phyloP scores from a whole-genome alignment of 2,888 invertebrate genomes.

The Synanthedon tipuliformis region DNA sequence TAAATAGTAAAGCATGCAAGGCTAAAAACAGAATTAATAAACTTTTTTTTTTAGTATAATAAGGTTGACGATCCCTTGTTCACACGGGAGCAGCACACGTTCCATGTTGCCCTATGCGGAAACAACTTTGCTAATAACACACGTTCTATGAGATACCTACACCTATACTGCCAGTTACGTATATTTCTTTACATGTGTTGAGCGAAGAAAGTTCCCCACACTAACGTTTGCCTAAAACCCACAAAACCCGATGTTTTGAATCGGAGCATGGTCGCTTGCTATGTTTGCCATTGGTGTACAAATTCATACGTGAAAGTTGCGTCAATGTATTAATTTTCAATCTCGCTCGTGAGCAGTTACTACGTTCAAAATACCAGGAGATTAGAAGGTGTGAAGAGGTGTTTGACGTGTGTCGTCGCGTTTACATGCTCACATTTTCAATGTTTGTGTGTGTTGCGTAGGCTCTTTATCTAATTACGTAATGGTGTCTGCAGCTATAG shows the following conservation, averaged over 20 bases:
- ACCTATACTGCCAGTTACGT: conserved; percentile 60
- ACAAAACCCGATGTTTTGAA: conserved; percentile 27
- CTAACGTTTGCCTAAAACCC: conserved; percentile 16
- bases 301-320: conserved; percentile 44
- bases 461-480: neutral
- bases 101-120: conserved; percentile 61
- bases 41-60: conserved; percentile 59
- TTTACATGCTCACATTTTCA: neutral
- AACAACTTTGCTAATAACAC: conserved; percentile 67
- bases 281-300: conserved; percentile 36
- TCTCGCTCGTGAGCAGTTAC: conserved; percentile 56
- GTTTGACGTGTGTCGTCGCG: neutral
- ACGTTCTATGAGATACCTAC: conserved; percentile 58
- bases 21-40: conserved; percentile 35
- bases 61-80: conserved; percentile 67
- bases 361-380: conserved; percentile 52
- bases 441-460: neutral
- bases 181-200: conserved; percentile 22
- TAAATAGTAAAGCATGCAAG: conserved; percentile 14
- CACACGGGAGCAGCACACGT: conserved; percentile 52
- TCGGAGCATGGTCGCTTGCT: conserved; percentile 33
- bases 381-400: conserved; percentile 16
- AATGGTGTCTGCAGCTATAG: neutral
- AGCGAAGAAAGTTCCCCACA: conserved; percentile 43
- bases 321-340: conserved; percentile 40